phyloP scores from a whole-genome alignment of 2,113 vertebrate species.

The Mionectes macconnelli region DNA sequence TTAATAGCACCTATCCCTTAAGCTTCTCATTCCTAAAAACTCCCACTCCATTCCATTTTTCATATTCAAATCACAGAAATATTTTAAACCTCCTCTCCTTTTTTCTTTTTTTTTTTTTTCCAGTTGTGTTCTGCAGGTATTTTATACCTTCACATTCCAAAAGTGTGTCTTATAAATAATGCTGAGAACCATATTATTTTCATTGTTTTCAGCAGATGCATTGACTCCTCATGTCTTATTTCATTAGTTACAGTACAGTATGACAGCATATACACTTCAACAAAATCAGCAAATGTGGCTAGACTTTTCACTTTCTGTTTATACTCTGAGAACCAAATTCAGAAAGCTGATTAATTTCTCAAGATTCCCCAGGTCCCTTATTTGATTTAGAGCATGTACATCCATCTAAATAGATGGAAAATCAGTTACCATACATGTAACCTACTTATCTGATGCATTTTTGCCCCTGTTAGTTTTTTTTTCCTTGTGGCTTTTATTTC shows the following conservation, averaged over 20 bases:
- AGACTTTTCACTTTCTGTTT: background rate
- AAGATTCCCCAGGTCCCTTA: background rate
- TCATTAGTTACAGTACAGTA: background rate
- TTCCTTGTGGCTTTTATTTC: background rate
- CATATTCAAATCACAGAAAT: background rate
- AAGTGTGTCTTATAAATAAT: background rate
- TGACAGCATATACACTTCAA: background rate
- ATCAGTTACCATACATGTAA: background rate
- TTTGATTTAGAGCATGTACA: background rate
- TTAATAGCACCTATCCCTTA: background rate
- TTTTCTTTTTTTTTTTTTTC: background rate
- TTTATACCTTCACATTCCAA: background rate
- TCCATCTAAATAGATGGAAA: background rate
- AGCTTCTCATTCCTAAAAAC: background rate
- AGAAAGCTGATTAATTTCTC: background rate
- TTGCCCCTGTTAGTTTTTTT: fast-evolving
- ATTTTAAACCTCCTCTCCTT: background rate
- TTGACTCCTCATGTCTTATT: background rate
- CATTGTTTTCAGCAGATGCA: background rate
- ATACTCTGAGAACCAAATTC: background rate
- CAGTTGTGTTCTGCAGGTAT: background rate
- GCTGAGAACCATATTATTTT: background rate
- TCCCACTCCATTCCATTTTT: background rate
- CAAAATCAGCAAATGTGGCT: background rate
- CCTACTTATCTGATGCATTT: background rate